A percentile compares a stretch with the other conserved stretches of the same genome.
Conservation (phyloP, 2,888 invertebrate species). For the Coleophora deauratella region DNA sequence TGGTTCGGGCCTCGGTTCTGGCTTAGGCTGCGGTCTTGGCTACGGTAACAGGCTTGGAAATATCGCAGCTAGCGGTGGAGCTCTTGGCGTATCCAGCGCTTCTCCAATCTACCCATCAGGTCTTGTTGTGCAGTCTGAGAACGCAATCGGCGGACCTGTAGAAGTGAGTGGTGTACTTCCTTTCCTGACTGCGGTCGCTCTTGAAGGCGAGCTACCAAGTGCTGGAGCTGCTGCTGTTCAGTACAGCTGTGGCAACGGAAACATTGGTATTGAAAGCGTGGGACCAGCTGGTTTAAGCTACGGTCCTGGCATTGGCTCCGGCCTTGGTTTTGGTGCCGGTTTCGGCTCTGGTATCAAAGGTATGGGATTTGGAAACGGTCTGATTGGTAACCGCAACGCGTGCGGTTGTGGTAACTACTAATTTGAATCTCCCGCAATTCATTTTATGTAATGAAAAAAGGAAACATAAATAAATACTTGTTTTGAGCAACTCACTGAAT, state of each 20-base stretch:
- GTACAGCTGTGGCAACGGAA: conserved; percentile 34
- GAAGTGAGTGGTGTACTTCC: conserved; percentile 32
- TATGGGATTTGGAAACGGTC: not conserved
- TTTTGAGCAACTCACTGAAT: too few relatives aligned
- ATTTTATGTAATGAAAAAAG: too few relatives aligned
- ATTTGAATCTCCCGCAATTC: too few relatives aligned
- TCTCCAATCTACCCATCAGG: conserved; percentile 20
- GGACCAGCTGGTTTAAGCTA: conserved; percentile 6
- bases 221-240: conserved; percentile 31
- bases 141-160: conserved; percentile 27
- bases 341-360: too few relatives aligned
- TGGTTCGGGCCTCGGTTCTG: too few relatives aligned
- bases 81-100: conserved; percentile 21
- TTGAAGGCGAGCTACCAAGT: conserved; percentile 33
- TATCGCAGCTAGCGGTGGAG: conserved; percentile 15
- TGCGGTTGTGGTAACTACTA: too few relatives aligned
- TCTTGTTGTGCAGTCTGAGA: conserved; percentile 16
- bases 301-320: too few relatives aligned
- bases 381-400: too few relatives aligned
- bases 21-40: too few relatives aligned
- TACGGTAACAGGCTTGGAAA: too few relatives aligned
- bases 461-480: too few relatives aligned
- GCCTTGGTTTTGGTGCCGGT: too few relatives aligned
- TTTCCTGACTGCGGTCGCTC: conserved; percentile 29
- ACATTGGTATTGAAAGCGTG: conserved; percentile 25